phyloP scores from a whole-genome alignment of 2,888 invertebrate species.

The Oligia strigilis region DNA sequence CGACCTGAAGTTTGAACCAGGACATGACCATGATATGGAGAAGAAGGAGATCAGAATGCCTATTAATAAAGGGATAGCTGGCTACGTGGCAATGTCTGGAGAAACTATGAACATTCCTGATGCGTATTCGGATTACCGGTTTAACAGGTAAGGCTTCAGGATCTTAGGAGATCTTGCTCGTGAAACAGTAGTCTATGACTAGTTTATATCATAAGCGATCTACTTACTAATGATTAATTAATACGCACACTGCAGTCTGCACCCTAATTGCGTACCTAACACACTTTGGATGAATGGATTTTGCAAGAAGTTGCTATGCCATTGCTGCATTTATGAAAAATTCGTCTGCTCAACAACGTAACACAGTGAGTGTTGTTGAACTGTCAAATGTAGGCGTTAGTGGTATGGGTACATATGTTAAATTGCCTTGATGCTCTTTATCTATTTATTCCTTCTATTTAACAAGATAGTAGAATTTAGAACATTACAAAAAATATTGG shows the following conservation, averaged over 20 bases:
- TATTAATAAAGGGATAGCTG: slow-evolving; percentile 95
- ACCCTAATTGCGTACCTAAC: not conserved
- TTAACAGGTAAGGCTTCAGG: slow-evolving; percentile 89
- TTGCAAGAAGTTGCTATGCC: not conserved
- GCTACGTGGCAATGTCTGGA: slow-evolving; percentile 95
- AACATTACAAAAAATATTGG: not conserved
- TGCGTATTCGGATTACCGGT: slow-evolving; percentile 94
- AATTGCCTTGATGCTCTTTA: not conserved
- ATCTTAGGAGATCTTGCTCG: not conserved
- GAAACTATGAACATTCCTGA: slow-evolving; percentile 95
- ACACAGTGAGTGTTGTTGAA: not conserved
- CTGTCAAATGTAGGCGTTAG: not conserved
- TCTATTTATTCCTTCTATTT: not conserved
- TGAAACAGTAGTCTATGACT: not conserved
- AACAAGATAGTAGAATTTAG: not conserved
- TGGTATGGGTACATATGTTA: not conserved
- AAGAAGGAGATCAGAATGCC: slow-evolving; percentile 92
- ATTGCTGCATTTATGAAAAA: not conserved
- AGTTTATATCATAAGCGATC: not conserved
- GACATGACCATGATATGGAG: slow-evolving; percentile 74
- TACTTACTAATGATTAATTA: not conserved
- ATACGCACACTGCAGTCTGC: no score
- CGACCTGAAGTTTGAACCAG: slow-evolving; percentile 89
- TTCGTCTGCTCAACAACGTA: not conserved
- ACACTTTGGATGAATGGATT: not conserved